Evolutionary conservation across 1,140 invertebrate genomes (phyloP).

Genomic region (Dinothrombium tinctorium): DNA sequence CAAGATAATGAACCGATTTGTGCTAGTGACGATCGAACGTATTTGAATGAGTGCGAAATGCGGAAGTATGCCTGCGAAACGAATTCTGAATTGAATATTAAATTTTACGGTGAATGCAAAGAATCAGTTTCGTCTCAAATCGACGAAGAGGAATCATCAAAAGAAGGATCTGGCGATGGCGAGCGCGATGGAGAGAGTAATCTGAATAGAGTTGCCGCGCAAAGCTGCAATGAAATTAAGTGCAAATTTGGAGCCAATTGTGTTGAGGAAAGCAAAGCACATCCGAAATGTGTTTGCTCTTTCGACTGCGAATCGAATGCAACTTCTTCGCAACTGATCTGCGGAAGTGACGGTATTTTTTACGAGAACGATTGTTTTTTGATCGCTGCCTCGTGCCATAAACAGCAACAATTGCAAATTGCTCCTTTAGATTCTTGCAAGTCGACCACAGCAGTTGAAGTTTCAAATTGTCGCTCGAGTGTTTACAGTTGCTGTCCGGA

Average conservation of each 20-base stretch:
- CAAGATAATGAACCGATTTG: slow-evolving; percentile 38
- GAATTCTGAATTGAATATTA: slow-evolving; percentile 34
- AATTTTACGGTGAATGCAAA: slow-evolving; percentile 50
- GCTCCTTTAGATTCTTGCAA: slow-evolving; percentile 44
- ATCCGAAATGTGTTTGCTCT: slow-evolving; percentile 54
- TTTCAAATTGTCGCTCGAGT: slow-evolving; percentile 12
- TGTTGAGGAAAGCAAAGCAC: slow-evolving; percentile 25
- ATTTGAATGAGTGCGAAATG: slow-evolving; percentile 56
- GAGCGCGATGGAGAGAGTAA: slow-evolving; percentile 19
- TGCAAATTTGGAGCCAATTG: not conserved
- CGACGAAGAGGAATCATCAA: not conserved
- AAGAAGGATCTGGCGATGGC: not conserved
- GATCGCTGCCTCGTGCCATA: slow-evolving; percentile 41
- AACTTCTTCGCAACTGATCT: slow-evolving; percentile 21
- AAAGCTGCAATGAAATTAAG: not conserved
- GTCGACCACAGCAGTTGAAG: too few relatives aligned
- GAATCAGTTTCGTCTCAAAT: slow-evolving; percentile 24
- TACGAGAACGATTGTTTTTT: slow-evolving; percentile 62
- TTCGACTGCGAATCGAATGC: slow-evolving; percentile 37
- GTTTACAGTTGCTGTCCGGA: slow-evolving; percentile 47
- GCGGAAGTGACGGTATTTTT: slow-evolving; percentile 42
- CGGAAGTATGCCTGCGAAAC: slow-evolving; percentile 44
- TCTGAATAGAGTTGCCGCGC: slow-evolving; percentile 20
- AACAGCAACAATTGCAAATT: slow-evolving; percentile 36
- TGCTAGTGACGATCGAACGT: slow-evolving; percentile 54